Evolutionary conservation across 1,140 invertebrate species (phyloP), one percentile per base, ranked within the genome.

Genomic region (Whitmania pigra): DNA sequence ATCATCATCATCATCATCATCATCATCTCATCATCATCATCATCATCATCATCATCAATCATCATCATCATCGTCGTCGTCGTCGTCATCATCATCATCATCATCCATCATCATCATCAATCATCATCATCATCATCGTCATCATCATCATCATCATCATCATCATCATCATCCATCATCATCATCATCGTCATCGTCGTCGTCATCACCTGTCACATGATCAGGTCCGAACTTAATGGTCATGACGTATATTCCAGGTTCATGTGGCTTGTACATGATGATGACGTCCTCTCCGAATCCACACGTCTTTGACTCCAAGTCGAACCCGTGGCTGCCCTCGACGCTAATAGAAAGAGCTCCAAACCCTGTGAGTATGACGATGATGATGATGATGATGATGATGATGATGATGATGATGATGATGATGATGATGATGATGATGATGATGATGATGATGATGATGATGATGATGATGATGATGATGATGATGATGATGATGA

Each of bases 181-280:
- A 63, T 63, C 57, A n/a, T 63, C 57, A 1, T 63, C 15, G 15
- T 63, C 57, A 15, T 63, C 57, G 15, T 63, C 57, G 20, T 63
- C 57, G 11, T 63, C 22, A 63, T 49, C 76, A 83, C 82, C 84
- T 71, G 91, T 88, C 0, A 98, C 93, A 83, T 97, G 93, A 77
- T 94, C 90, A 79, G 97, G 94, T 83, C 96, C 96, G 86, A 96
- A 98, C 83, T 95, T 94, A 74, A 91, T 87, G 71, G 94, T 93
- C 74, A 97, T 89, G 75, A 93, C 88, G 83, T 98, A 97, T 85
- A 86, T 82, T 88, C 92, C 92, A 73, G 93, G 92, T 82, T 96
- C 93, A 55, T 87, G 86, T 0, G 94, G 93, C 78, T 89, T 88
- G 83, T 96, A 97, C 29, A 89, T 89, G 9, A 96, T 91, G 67